phyloP scores from a whole-genome alignment of 2,888 invertebrate genomes.

The Callyntrura guangdongensis region DNA sequence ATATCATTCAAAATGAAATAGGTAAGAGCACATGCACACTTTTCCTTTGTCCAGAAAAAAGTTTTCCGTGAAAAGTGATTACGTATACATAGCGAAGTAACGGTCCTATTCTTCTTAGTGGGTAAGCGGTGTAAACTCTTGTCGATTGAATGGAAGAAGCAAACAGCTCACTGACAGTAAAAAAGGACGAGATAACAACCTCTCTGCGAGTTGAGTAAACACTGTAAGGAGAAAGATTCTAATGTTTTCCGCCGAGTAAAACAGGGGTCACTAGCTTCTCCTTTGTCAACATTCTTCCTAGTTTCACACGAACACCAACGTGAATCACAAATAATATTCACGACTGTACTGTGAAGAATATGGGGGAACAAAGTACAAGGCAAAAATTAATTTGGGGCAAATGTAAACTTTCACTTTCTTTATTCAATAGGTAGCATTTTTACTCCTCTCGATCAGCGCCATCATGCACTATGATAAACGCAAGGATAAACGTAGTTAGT shows the following conservation, averaged over 20 bases:
- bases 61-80: slow-evolving; percentile 11
- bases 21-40: background rate
- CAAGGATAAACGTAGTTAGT: no score
- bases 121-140: background rate
- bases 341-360: no score
- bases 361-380: background rate
- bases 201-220: slow-evolving; percentile 42
- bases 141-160: background rate
- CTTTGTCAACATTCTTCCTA: background rate
- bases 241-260: slow-evolving; percentile 8
- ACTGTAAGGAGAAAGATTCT: background rate
- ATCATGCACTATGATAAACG: no score
- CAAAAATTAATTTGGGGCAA: slow-evolving; percentile 22
- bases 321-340: background rate
- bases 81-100: no score
- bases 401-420: slow-evolving; percentile 3
- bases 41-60: slow-evolving; percentile 53
- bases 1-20: background rate
- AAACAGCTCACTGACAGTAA: background rate
- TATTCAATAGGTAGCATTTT: no score
- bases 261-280: slow-evolving; percentile 55
- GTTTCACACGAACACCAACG: background rate
- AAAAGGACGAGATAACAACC: slow-evolving; percentile 49
- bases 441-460: no score
- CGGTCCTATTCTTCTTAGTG: background rate